These are phyloP conservation scores for Chiroxiphia lanceolata DNA, from an alignment of 2,797 vertebrate species.

Conservation along the genomic window DNA sequence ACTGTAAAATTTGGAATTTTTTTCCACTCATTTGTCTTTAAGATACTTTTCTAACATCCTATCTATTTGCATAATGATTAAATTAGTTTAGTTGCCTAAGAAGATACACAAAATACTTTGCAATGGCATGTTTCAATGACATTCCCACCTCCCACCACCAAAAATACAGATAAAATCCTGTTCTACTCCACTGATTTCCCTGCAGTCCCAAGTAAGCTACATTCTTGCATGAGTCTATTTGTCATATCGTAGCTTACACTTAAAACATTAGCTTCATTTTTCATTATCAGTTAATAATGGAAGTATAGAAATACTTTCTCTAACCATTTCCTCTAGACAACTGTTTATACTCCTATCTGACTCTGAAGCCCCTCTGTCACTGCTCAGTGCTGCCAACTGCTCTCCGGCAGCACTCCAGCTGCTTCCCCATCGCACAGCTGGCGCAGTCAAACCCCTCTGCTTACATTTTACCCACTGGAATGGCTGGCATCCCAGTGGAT, in stretches of 20 bases:
- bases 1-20: neutral
- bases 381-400: slow-evolving; percentile 36
- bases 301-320: neutral
- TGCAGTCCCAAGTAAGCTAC: neutral
- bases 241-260: neutral
- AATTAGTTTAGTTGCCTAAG: neutral
- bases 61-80: neutral
- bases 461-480: neutral
- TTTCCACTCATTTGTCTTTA: neutral
- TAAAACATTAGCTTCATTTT: neutral
- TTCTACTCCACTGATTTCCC: neutral
- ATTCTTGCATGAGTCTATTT: neutral
- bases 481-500: neutral
- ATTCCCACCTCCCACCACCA: neutral
- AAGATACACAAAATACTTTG: neutral
- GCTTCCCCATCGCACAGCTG: slow-evolving; percentile 54
- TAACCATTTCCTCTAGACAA: slow-evolving; percentile 38
- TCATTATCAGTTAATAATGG: slow-evolving; percentile 24
- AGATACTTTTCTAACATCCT: neutral
- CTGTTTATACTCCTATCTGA: slow-evolving; percentile 7
- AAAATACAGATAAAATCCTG: neutral
- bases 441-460: neutral
- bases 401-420: slow-evolving; percentile 46
- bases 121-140: neutral
- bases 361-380: slow-evolving; percentile 36